Evolutionary conservation across 2,797 vertebrate genomes (phyloP), one percentile per base, ranked within the genome.

Genomic region (Gastrophryne carolinensis): DNA sequence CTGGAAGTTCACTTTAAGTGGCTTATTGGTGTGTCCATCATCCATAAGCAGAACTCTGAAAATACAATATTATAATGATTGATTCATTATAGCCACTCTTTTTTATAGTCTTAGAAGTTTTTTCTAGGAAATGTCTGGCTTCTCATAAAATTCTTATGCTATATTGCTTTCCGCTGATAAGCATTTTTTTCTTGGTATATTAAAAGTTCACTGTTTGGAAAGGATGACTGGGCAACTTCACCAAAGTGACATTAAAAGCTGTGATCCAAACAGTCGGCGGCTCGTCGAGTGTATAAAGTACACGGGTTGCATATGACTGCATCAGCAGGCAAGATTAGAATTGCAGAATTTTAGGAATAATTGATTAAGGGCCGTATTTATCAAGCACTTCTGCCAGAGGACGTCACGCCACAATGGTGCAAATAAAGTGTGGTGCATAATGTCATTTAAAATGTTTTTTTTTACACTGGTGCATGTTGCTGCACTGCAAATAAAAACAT

Each of bases 221-320:
- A 4, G 27, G 12, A 57, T 56, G 50, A 65, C 37, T 53, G 54
- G 35, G 23, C 39, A 57, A 54, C 27, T 24, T 52, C 12, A 47
- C 37, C 29, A 19, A 34, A n/a, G 8, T 49, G 72, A 67, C n/a
- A 66, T 73, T 73, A 56, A 73, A 73, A 65, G 26, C 37, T 47
- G 17, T 66, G 61, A 73, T 65, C 52, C 72, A 65, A 21, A 56
- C 32, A 73, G 37, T 23, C 53, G 15, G 23, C 34, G 24, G 7
- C 19, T 53, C 8, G 27, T 71, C 21, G 3, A 17, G 34, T 39
- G 21, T 47, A 23, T 52, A 54, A 63, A 63, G 58, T 63, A 49
- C 34, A 70, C 10, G 15, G 57, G 2, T 49, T 30, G 29, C 69
- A 72, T n/a, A 47, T 26, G 15, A 61, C 23, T 52, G 57, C 5